Conservation (phyloP, 2,797 vertebrate genomes). For the Cheirogaleus major region DNA sequence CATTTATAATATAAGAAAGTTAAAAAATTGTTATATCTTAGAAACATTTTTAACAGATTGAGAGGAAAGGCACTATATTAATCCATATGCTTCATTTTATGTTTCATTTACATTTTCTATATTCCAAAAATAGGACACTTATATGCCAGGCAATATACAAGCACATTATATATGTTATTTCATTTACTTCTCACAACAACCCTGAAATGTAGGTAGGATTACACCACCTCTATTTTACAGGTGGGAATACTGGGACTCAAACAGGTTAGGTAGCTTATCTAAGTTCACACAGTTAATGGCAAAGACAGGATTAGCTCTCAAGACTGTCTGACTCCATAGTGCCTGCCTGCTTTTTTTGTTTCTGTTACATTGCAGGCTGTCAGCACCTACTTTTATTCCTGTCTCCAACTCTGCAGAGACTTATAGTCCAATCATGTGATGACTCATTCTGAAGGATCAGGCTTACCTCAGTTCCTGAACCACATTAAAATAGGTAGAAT, state of each 20-base stretch:
- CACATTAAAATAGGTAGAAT: background rate
- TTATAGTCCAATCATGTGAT: background rate
- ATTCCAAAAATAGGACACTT: background rate
- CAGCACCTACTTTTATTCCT: background rate
- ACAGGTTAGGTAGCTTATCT: background rate
- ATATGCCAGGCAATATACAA: background rate
- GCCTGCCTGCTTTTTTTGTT: background rate
- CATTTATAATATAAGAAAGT: background rate
- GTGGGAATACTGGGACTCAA: background rate
- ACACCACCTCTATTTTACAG: background rate
- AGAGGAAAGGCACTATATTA: background rate
- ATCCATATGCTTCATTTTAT: background rate
- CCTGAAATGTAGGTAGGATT: background rate
- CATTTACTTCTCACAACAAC: background rate
- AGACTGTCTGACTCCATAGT: too few relatives aligned
- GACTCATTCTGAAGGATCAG: background rate
- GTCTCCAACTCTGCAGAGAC: background rate
- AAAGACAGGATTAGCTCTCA: background rate
- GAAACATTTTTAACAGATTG: background rate
- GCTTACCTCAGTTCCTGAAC: background rate
- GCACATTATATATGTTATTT: background rate
- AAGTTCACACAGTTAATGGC: background rate
- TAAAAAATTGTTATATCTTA: background rate
- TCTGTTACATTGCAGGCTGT: background rate
- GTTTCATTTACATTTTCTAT: background rate